phyloP scores from a whole-genome alignment of 1,140 invertebrate genomes.

The Trichoplusia ni region DNA sequence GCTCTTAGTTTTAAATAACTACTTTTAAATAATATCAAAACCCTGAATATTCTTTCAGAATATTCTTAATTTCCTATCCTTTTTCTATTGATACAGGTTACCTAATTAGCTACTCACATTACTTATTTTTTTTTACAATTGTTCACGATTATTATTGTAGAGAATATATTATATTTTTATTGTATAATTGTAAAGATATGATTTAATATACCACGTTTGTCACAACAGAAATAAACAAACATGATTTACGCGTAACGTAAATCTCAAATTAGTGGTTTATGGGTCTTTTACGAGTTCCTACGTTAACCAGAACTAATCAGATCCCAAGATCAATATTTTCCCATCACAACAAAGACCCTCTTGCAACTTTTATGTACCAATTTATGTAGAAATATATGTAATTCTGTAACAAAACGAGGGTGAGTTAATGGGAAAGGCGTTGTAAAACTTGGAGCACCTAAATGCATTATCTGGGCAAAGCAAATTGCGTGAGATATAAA shows the following conservation, averaged over 20 bases:
- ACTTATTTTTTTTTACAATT: too few species aligned
- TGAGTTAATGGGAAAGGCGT: slow-evolving; percentile 16
- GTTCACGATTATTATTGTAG: too few species aligned
- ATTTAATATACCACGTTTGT: slow-evolving; percentile 43
- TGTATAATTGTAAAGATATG: too few species aligned
- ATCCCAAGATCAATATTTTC: slow-evolving; percentile 54
- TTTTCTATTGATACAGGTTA: too few species aligned
- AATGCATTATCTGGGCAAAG: slow-evolving; percentile 6
- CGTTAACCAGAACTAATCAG: slow-evolving; percentile 74
- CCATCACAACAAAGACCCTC: slow-evolving; percentile 45
- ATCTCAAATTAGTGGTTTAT: slow-evolving; percentile 72
- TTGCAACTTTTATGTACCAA: slow-evolving; percentile 32
- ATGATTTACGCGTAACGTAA: slow-evolving; percentile 72
- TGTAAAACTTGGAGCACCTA: slow-evolving; percentile 9
- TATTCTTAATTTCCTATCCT: too few species aligned
- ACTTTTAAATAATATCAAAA: too few species aligned
- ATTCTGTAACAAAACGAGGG: slow-evolving; percentile 20
- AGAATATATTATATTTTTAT: too few species aligned
- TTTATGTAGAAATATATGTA: slow-evolving; percentile 34
- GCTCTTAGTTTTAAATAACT: too few species aligned
- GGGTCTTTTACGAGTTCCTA: slow-evolving; percentile 59
- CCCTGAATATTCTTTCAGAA: too few species aligned
- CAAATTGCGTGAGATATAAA: slow-evolving; percentile 10
- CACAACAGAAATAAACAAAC: slow-evolving; percentile 61
- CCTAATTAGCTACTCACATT: too few species aligned